These are phyloP conservation scores for Nyctibius grandis DNA, from an alignment of 2,797 vertebrate genomes.

Conservation along the genomic window DNA sequence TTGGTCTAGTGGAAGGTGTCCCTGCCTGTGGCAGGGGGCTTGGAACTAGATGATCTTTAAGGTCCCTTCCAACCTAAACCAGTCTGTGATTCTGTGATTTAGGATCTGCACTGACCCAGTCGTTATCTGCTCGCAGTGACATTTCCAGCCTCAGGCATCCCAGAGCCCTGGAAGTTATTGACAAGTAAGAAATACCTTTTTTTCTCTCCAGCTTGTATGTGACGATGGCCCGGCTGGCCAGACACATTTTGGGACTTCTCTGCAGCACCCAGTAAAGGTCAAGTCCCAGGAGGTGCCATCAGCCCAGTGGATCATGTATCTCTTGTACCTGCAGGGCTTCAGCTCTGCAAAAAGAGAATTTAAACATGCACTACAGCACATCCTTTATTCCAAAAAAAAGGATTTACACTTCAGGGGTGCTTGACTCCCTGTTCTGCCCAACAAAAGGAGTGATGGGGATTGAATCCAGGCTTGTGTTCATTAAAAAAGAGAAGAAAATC, in stretches of 20 bases:
- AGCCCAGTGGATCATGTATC: background rate
- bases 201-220: background rate
- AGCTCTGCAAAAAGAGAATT: background rate
- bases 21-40: too few relatives aligned
- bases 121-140: accelerated
- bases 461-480: background rate
- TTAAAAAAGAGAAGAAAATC: background rate
- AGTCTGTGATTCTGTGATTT: too few relatives aligned
- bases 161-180: background rate
- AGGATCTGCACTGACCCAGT: background rate
- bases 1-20: too few relatives aligned
- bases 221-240: background rate
- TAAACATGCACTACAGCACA: background rate
- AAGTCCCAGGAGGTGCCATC: background rate
- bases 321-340: background rate
- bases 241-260: background rate
- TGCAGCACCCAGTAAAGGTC: background rate
- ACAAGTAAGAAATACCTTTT: background rate
- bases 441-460: background rate
- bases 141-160: background rate
- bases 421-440: background rate
- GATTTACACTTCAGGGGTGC: background rate
- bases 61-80: too few relatives aligned
- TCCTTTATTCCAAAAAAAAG: background rate
- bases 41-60: too few relatives aligned